Evolutionary conservation across 2,113 vertebrate genomes (phyloP).

Genomic region (Rhombomys opimus): DNA sequence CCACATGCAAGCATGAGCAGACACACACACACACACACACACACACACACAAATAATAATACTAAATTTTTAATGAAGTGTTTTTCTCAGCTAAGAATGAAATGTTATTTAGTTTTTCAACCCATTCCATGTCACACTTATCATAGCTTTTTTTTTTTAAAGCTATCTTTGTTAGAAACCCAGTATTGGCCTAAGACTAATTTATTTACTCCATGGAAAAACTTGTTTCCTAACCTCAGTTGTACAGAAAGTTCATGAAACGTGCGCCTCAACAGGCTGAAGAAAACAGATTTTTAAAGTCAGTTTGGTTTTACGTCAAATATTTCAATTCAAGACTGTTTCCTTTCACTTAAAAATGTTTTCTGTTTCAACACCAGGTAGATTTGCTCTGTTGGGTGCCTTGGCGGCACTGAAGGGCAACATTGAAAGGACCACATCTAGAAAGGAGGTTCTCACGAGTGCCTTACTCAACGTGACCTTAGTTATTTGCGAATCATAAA

Average conservation of each 20-base stretch:
- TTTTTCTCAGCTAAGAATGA: background rate
- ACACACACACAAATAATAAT: background rate
- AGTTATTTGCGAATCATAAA: background rate
- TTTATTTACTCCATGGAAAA: slow-evolving; percentile 57
- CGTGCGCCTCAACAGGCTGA: slow-evolving; percentile 50
- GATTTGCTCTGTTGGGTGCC: background rate
- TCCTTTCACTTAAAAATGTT: slow-evolving; percentile 1
- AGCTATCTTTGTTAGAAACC: slow-evolving; percentile 61
- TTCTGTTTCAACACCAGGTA: background rate
- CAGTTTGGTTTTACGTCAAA: background rate
- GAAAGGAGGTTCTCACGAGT: background rate
- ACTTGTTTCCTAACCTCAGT: slow-evolving; percentile 52
- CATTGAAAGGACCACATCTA: background rate
- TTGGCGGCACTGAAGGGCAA: background rate
- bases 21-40: background rate
- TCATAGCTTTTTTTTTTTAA: slow-evolving; percentile 56
- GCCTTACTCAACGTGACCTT: background rate
- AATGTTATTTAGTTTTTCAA: slow-evolving; percentile 17
- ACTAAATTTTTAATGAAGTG: background rate
- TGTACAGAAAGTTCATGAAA: slow-evolving; percentile 66
- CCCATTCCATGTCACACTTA: slow-evolving; percentile 29
- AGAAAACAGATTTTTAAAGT: slow-evolving; percentile 31
- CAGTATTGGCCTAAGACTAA: slow-evolving; percentile 50
- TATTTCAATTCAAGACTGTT: slow-evolving; percentile 13
- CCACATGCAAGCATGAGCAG: background rate